Evolutionary conservation across 2,113 vertebrate species (phyloP).

Genomic region (Rousettus leschenaultii): DNA sequence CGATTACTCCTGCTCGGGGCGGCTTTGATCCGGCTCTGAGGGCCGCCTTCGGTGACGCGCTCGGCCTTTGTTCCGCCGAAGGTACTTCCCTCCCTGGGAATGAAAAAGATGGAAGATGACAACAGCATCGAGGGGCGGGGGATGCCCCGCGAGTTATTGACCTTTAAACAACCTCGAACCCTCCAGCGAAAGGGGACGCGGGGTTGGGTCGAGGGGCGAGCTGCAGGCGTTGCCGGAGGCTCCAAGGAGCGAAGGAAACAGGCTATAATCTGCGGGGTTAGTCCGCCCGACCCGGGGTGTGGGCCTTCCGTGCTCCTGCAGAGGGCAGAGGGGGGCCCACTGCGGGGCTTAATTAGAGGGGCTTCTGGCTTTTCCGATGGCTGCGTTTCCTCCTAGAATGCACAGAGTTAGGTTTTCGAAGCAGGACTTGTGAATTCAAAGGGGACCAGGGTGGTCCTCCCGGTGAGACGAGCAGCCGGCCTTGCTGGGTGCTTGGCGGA

Average conservation of each 20-base stretch:
- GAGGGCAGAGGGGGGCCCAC: not conserved
- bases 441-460: not conserved
- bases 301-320: not conserved
- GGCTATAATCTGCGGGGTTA: fast-evolving
- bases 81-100: constrained; percentile 69
- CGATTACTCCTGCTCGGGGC: constrained; percentile 74
- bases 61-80: constrained; percentile 76
- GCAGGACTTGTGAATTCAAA: fast-evolving
- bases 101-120: not conserved
- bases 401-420: fast-evolving
- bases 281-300: fast-evolving
- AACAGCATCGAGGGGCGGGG: not conserved
- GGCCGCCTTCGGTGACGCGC: constrained; percentile 73
- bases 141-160: not conserved
- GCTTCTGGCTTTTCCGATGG: too few species aligned
- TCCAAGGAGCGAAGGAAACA: not conserved
- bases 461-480: not conserved
- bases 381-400: fast-evolving
- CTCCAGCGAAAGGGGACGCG: too few species aligned
- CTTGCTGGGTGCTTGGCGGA: not conserved
- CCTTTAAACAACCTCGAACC: not conserved
- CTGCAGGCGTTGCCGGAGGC: not conserved
- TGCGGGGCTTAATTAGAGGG: fast-evolving
- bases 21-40: constrained; percentile 79
- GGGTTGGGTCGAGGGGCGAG: not conserved